Percentiles rank a stretch among this genome's conserved stretches.
phyloP scores from a whole-genome alignment of 2,113 vertebrate genomes.

The Gopherus evgoodei region DNA sequence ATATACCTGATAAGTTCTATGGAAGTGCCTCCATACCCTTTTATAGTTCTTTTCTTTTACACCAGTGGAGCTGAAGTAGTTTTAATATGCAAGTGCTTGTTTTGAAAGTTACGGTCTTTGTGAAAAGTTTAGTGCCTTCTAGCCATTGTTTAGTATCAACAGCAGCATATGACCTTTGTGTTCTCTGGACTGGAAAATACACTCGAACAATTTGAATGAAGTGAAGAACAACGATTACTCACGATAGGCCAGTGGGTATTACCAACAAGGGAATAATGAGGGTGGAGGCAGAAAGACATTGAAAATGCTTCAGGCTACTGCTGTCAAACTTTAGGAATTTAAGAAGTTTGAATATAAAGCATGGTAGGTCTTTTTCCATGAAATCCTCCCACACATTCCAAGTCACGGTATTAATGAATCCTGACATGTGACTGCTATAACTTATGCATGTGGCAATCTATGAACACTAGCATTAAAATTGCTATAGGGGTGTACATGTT shows the following conservation, averaged over 20 bases:
- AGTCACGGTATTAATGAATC: slow-evolving; percentile 35
- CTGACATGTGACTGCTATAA: background rate
- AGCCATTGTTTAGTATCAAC: background rate
- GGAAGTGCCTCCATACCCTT: background rate
- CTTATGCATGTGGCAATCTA: background rate
- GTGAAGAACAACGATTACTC: background rate
- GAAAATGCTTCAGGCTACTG: slow-evolving; percentile 7
- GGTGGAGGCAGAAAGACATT: background rate
- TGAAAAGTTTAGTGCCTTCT: background rate
- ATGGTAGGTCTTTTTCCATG: background rate
- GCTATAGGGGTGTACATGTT: background rate
- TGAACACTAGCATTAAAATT: background rate
- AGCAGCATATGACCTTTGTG: background rate
- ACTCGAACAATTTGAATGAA: background rate
- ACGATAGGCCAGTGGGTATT: background rate
- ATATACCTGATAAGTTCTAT: background rate
- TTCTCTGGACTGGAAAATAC: background rate
- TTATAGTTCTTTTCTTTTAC: background rate
- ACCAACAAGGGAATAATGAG: background rate
- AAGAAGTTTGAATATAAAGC: slow-evolving; percentile 25
- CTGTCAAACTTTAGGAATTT: slow-evolving; percentile 11
- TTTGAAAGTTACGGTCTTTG: background rate
- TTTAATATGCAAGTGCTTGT: background rate
- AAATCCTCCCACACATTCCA: slow-evolving; percentile 16
- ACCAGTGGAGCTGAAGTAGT: background rate